These are phyloP conservation scores for Hystrix brachyura DNA, from an alignment of 2,113 vertebrate species.

Conservation along the genomic window DNA sequence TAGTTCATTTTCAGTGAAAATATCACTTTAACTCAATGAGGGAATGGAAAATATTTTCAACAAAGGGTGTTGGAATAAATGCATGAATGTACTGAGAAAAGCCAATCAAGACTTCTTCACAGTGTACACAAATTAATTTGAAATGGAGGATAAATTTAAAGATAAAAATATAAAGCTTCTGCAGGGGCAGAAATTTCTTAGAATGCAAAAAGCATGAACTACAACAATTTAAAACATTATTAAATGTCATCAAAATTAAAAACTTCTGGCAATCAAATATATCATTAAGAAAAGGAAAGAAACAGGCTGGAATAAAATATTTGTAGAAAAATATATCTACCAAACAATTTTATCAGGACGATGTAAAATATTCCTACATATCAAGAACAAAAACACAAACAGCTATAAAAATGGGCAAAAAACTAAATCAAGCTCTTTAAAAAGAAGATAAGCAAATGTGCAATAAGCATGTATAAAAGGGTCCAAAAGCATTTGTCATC, in stretches of 20 bases:
- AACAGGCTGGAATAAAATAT: neutral
- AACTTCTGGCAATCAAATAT: neutral
- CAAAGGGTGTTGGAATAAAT: neutral
- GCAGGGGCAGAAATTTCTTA: neutral
- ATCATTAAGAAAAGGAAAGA: neutral
- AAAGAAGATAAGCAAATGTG: neutral
- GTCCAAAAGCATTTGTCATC: neutral
- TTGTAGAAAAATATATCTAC: neutral
- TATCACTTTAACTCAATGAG: neutral
- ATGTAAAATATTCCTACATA: neutral
- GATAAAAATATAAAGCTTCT: neutral
- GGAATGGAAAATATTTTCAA: conserved; percentile 1
- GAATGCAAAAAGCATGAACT: neutral
- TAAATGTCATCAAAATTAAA: conserved; percentile 21
- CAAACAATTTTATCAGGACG: conserved; percentile 13
- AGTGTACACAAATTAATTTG: neutral
- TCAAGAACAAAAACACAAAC: neutral
- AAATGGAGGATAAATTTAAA: neutral
- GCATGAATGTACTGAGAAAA: neutral
- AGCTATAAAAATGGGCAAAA: neutral
- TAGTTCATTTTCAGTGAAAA: neutral
- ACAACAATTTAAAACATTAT: conserved; percentile 10
- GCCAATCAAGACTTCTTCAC: neutral
- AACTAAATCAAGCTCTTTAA: neutral
- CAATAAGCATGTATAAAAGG: neutral